Evolutionary conservation across 2,113 vertebrate genomes (phyloP).

Genomic region (Lagopus muta): DNA sequence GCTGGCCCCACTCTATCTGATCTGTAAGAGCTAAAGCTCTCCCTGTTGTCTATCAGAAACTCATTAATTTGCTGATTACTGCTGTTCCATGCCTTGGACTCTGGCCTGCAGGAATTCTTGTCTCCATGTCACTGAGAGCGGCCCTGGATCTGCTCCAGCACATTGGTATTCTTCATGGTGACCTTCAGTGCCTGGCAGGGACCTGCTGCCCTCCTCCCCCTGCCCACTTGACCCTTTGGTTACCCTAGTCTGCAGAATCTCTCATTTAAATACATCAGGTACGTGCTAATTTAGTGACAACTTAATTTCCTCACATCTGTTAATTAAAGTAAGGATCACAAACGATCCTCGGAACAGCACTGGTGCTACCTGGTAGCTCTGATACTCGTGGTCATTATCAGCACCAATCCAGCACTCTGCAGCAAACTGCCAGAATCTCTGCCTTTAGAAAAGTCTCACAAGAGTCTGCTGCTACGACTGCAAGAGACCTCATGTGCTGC

Average conservation of each 20-base stretch:
- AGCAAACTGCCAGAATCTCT: not conserved
- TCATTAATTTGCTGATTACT: not conserved
- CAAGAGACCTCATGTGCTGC: not conserved
- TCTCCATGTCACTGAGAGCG: not conserved
- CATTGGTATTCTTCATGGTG: not conserved
- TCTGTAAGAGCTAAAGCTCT: not conserved
- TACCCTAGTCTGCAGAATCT: fast-evolving
- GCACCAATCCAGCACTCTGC: not conserved
- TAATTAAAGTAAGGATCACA: not conserved
- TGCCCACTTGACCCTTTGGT: not conserved
- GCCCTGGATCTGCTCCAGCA: not conserved
- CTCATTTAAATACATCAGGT: not conserved
- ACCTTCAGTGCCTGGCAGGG: not conserved
- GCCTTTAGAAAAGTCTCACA: not conserved
- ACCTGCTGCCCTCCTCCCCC: not conserved
- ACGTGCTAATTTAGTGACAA: not conserved
- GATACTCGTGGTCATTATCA: not conserved
- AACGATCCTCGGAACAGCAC: not conserved
- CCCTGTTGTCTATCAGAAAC: not conserved
- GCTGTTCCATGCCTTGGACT: not conserved
- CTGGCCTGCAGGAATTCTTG: constrained; percentile 15
- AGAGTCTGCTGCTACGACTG: fast-evolving
- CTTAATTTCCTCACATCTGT: not conserved
- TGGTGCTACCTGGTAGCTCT: not conserved
- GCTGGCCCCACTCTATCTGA: not conserved